Evolutionary conservation across 2,113 vertebrate species (phyloP), one percentile per base, ranked within the genome.

Genomic region (Scytalopus superciliaris): DNA sequence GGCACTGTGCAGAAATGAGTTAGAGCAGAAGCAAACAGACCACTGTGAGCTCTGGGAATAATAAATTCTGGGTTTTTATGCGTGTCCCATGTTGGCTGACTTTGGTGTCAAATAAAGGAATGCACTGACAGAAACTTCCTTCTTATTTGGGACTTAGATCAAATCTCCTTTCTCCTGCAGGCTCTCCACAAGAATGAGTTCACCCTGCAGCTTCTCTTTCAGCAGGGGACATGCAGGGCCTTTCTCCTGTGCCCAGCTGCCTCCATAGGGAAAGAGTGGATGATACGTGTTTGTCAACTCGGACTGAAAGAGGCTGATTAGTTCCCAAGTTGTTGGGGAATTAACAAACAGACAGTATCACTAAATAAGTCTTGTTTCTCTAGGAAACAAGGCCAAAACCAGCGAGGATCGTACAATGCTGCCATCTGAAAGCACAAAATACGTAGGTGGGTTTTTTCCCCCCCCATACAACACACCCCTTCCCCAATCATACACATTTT

Each of bases 391-490:
- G 6, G 21, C 11, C 55, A 35, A 66, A 70, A 56, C 1, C 21
- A 84, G 40, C 5, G 1, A 15, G 63, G 47, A 72, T 5, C 75
- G 28, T 76, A 49, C 67, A 76, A 63, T 25, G 5, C 12, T 75
- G 28, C 52, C n/a, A 33, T 6, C 35, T 55, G 19, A 53, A 91
- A 60, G 21, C 69, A 80, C 33, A 42, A 45, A 74, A 39, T 21
- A 14, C 1, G 5, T 30, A n/a, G 16, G 19, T 40, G 18, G 10
- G 1, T 0, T 11, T 44, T 31, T 10, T 1, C 3, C 16, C 5
- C 19, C 5, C 19, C 7, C 47, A 25, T 12, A 4, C 7, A 73
- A 81, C 7, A 16, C 2, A 55, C 31, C 10, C 24, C 10, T 81
- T 89, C 33, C 17, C 10, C 18, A 40, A 0, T 7, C 27, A 74